Base-by-base conservation (phyloP, 1,140 invertebrate species). In the Leucophenga varia region DNA sequence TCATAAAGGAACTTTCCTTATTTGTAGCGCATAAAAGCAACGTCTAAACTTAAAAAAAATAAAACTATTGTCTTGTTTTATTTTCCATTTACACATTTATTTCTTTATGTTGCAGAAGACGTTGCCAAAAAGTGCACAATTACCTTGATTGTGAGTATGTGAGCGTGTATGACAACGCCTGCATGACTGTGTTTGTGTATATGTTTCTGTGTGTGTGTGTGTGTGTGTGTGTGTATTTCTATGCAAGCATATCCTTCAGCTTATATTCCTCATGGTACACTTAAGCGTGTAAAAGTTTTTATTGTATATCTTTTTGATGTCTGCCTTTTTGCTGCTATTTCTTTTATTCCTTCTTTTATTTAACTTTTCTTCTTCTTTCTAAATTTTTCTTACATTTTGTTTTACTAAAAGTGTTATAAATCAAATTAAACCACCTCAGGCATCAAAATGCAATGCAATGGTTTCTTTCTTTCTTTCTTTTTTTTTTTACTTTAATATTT, bases 121-220 rank as follows among this genome's bases (percentile, higher is more conserved):
- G 47, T 42, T 55, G 53, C 53, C 53, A 55, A 55, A 55, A 55
- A 52, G 53, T 52, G 51, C 41, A 44, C 53, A 55, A 55, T 55
- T 55, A 55, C 53, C 53, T 44, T 55, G 53, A 55, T 55, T 55
- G 53, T 55, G n/a, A n/a, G 40, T 52, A 39, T 35, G 10, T 25
- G 22, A 6, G 22, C 10, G 22, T 25, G 22, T 25, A 10, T 25
- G 5, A 6, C 5, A 6, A 10, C 10, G n/a, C n/a, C 32, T 34
- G 32, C 16, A 14, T 34, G 32, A 5, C 10, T 6, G 4, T 34
- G 3, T 5, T 7, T 34, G 4, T 34, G 4, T 4, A 14, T 43
- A 31, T 41, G 12, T 25, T n/a, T n/a, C n/a, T n/a, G 30, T 20
- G 2, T 13, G 19, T 25, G 19, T 34, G 32, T 34, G 32, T 6